These are phyloP conservation scores for Myocastor coypus DNA, from an alignment of 2,113 vertebrate genomes.

Conservation along the genomic window DNA sequence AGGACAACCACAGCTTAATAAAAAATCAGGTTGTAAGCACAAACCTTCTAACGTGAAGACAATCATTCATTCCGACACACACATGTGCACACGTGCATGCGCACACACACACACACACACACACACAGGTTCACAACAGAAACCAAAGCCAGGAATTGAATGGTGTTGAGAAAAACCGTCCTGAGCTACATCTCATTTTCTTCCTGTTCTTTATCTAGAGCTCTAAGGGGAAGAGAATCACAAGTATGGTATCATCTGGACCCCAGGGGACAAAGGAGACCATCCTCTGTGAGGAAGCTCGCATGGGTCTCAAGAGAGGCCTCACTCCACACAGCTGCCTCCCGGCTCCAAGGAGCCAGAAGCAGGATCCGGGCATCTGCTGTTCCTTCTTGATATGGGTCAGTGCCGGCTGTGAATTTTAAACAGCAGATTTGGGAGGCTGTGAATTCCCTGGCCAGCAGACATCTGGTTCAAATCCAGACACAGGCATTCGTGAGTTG, in stretches of 20 bases:
- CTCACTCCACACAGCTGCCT: background rate
- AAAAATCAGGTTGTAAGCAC: background rate
- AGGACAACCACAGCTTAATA: background rate
- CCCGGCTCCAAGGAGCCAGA: background rate
- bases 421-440: background rate
- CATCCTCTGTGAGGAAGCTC: background rate
- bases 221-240: background rate
- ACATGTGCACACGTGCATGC: rapidly evolving
- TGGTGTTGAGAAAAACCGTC: background rate
- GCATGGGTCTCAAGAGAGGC: too few relatives aligned
- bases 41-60: background rate
- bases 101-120: background rate
- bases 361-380: background rate
- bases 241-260: background rate
- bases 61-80: background rate
- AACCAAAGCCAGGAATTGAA: background rate
- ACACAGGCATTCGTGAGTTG: background rate
- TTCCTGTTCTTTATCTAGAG: background rate
- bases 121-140: background rate
- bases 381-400: background rate
- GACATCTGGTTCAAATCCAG: background rate
- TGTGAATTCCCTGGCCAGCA: background rate
- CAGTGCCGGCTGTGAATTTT: background rate
- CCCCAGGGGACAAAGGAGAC: background rate
- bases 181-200: background rate